Evolutionary conservation across 30 jellyfish, hydroid and myxozoan species (phyloP).

Genomic region (Clytia hemisphaerica): DNA sequence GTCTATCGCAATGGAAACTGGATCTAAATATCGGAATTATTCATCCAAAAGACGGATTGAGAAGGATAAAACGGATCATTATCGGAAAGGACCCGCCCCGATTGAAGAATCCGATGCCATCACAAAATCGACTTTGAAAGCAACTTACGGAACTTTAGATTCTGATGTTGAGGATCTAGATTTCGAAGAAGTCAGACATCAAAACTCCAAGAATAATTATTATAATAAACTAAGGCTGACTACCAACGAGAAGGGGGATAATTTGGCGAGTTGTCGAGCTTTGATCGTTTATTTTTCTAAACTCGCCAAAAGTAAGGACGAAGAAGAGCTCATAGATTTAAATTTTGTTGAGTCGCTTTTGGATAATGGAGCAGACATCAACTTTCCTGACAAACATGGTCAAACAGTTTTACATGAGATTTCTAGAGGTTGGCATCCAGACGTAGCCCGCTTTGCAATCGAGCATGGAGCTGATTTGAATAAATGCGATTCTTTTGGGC

Average conservation of each 20-base stretch:
- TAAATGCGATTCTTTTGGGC: constrained; percentile 57
- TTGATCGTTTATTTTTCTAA: constrained; percentile 67
- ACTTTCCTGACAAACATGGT: constrained; percentile 63
- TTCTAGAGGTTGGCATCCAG: constrained; percentile 84
- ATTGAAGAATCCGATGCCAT: constrained; percentile 63
- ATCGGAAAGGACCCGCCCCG: constrained; percentile 89
- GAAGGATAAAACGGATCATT: constrained; percentile 44
- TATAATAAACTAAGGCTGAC: neutral
- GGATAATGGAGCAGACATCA: constrained; percentile 74
- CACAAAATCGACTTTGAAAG: constrained; percentile 41
- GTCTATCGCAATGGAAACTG: too few relatives aligned
- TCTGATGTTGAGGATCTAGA: constrained; percentile 73
- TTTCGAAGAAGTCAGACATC: constrained; percentile 52
- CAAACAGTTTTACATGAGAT: constrained; percentile 75
- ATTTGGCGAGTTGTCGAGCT: constrained; percentile 86
- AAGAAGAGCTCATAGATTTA: constrained; percentile 63
- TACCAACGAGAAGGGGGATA: constrained; percentile 22
- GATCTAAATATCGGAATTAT: too few relatives aligned
- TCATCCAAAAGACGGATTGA: constrained; percentile 63
- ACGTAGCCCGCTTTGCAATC: constrained; percentile 68
- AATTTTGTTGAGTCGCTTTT: constrained; percentile 63
- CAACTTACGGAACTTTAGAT: constrained; percentile 77
- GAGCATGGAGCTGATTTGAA: constrained; percentile 63
- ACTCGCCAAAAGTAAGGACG: constrained; percentile 61
- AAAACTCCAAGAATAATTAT: constrained; percentile 20